Evolutionary conservation across 2,797 vertebrate genomes (phyloP), one percentile per base, ranked within the genome.

Genomic region (Moxostoma hubbsi): DNA sequence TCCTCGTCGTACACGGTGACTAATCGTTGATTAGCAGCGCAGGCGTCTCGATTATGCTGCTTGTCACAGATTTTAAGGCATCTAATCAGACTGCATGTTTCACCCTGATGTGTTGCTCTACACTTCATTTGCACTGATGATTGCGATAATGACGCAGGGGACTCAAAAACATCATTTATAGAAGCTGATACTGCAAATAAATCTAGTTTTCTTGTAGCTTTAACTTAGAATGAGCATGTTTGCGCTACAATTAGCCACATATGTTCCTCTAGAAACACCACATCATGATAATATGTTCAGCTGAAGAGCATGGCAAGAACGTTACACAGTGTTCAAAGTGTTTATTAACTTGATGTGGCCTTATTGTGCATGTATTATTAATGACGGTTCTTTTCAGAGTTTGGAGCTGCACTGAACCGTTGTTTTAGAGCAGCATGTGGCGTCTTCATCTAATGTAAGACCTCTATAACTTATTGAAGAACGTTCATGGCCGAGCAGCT

Each of bases 61-160:
- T 71, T 67, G 77, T 86, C 82, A 85, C 81, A 81, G 61, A 51
- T 73, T 81, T 86, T 72, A 80, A 78, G 65, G 71, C 51, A 49
- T 78, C 79, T 83, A 73, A 82, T 81, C 78, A 71, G 84, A 73
- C 76, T 50, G 61, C 58, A 62, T 80, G 70, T 79, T 79, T 85
- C 10, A n/a, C 65, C 78, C 45, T 78, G 72, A 54, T 73, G 76
- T 76, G 66, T 43, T 79, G 74, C 72, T 75, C 68, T 79, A 66
- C 80, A 55, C 77, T 66, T 83, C 59, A 83, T 85, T 81, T 77
- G 43, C 59, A 9, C 68, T 81, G 76, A 85, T 83, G 62, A 79
- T 73, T 18, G 47, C 13, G 68, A 71, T 81, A 70, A 79, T 79
- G 78, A 82, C 0, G 43, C 15, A 1, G 11, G 36, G 46, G 72